A percentile compares a stretch with the other conserved stretches of the same genome.
These are phyloP conservation scores for Orthonevra nobilis DNA, from an alignment of 2,888 invertebrate species.

Conservation along the genomic window DNA sequence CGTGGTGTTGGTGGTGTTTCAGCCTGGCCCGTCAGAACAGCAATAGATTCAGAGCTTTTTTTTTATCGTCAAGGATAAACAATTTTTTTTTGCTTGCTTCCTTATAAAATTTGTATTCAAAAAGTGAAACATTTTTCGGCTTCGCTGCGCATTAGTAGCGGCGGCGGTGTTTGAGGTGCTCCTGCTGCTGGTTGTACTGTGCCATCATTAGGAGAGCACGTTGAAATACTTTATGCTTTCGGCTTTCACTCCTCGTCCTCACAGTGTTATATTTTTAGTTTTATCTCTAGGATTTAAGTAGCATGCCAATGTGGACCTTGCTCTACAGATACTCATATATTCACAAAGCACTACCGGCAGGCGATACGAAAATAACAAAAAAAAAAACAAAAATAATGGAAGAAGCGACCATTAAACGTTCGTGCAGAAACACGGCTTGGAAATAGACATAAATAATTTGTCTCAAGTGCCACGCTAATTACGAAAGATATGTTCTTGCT, in stretches of 20 bases:
- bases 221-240: slow-evolving; percentile 42
- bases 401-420: slow-evolving; percentile 28
- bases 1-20: slow-evolving; percentile 31
- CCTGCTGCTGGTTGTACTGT: slow-evolving; percentile 19
- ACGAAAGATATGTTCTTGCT: slow-evolving; percentile 20
- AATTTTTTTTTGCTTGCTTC: slow-evolving; percentile 18
- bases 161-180: no score
- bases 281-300: slow-evolving; percentile 34
- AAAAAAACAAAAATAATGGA: no score
- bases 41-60: slow-evolving; percentile 14
- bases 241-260: slow-evolving; percentile 38
- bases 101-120: slow-evolving; percentile 66
- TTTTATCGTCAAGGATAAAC: slow-evolving; percentile 52
- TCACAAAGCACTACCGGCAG: slow-evolving; percentile 15
- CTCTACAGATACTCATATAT: slow-evolving; percentile 17
- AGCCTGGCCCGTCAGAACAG: slow-evolving; percentile 33
- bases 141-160: slow-evolving; percentile 47
- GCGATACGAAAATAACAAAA: slow-evolving; percentile 27
- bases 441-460: slow-evolving; percentile 57
- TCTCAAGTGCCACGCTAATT: slow-evolving; percentile 63
- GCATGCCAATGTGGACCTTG: slow-evolving; percentile 53
- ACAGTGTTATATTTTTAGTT: slow-evolving; percentile 48
- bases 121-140: slow-evolving; percentile 68
- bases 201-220: slow-evolving; percentile 55
- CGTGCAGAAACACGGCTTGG: slow-evolving; percentile 25